Conservation (phyloP, 2,113 vertebrate genomes). For the Parus major region DNA sequence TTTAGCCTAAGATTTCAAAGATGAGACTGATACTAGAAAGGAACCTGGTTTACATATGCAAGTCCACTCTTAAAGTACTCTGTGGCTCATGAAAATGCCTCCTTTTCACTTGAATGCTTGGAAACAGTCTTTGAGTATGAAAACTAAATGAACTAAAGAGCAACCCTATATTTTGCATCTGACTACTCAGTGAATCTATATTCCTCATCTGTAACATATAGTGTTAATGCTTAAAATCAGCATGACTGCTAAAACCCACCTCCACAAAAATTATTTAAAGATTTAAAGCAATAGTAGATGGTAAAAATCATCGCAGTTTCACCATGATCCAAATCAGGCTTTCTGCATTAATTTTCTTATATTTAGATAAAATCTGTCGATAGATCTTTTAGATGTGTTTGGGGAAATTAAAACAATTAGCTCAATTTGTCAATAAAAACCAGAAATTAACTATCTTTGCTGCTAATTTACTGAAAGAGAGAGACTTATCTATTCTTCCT, state of each 20-base stretch:
- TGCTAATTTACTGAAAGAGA: conserved; percentile 59
- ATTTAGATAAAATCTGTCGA: conserved; percentile 41
- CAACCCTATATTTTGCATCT: neutral
- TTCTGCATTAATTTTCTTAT: neutral
- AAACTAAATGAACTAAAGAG: conserved; percentile 11
- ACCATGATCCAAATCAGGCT: neutral
- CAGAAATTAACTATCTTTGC: conserved; percentile 9
- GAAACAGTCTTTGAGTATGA: neutral
- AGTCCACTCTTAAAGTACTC: neutral
- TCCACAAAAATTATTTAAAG: neutral
- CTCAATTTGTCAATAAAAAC: conserved; percentile 24
- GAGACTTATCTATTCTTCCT: conserved; percentile 68
- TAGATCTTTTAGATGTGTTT: conserved; percentile 51
- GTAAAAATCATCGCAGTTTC: neutral
- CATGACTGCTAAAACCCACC: neutral
- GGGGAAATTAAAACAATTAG: conserved; percentile 42
- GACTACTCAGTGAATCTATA: neutral
- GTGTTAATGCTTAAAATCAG: neutral
- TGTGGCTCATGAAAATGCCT: neutral
- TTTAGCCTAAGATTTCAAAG: neutral
- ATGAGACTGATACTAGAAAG: neutral
- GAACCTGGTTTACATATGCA: neutral
- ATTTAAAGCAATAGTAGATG: neutral
- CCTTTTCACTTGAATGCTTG: neutral
- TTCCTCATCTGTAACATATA: neutral